These are phyloP conservation scores for Boleophthalmus pectinirostris DNA, from an alignment of 2,113 vertebrate species.

Conservation along the genomic window DNA sequence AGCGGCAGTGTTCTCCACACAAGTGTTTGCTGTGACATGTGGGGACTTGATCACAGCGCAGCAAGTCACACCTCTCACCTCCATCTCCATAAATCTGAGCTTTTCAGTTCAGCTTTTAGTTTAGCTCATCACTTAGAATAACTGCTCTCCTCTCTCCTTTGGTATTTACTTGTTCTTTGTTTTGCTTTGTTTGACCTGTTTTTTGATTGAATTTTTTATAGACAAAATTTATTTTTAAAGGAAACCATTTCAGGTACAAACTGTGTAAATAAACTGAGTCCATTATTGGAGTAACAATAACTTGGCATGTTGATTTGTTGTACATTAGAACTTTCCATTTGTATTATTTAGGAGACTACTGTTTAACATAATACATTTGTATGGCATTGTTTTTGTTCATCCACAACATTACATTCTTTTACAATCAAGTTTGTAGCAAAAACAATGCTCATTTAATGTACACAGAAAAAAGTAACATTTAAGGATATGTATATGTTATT, in stretches of 20 bases:
- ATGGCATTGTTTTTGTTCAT: background rate
- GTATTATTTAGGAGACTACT: too few relatives aligned
- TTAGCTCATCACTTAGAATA: background rate
- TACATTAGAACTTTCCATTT: too few relatives aligned
- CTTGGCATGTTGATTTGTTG: too few relatives aligned
- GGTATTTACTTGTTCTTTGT: background rate
- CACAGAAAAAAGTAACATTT: too few relatives aligned
- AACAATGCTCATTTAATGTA: too few relatives aligned
- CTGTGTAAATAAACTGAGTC: too few relatives aligned
- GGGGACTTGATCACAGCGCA: background rate
- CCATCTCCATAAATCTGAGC: constrained; percentile 7
- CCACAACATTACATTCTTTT: background rate
- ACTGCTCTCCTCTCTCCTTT: background rate
- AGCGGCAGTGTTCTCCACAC: background rate
- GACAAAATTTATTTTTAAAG: too few relatives aligned
- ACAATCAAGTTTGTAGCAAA: too few relatives aligned
- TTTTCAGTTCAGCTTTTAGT: background rate
- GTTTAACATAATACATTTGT: too few relatives aligned
- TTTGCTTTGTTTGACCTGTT: background rate
- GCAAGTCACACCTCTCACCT: constrained; percentile 13
- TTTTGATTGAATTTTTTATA: background rate
- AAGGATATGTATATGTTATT: background rate
- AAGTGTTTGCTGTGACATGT: constrained; percentile 8
- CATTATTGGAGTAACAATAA: background rate
- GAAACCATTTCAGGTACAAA: too few relatives aligned